A percentile compares a stretch with the other conserved stretches of the same genome.
These are phyloP conservation scores for Timandra comae DNA, from an alignment of 2,888 invertebrate genomes.

Conservation along the genomic window DNA sequence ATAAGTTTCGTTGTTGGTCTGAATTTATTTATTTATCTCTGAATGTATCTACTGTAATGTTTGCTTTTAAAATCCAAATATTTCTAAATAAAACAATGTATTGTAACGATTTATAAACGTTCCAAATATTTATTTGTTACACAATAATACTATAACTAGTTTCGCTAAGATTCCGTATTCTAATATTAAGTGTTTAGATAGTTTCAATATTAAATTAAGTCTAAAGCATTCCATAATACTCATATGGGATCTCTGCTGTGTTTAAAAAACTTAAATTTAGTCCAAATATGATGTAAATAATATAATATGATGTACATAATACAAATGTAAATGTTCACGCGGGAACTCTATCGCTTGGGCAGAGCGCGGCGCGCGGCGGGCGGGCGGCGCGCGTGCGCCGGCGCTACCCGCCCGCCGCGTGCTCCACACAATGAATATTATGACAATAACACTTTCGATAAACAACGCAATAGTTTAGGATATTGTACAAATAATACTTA, in stretches of 20 bases:
- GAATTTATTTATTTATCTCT: too few relatives aligned
- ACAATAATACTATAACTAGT: conserved; percentile 30
- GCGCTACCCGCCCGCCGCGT: neutral
- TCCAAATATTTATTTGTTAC: conserved; percentile 29
- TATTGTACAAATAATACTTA: too few relatives aligned
- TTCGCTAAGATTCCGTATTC: conserved; percentile 39
- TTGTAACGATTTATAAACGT: too few relatives aligned
- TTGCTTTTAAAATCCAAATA: too few relatives aligned
- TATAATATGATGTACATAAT: conserved; percentile 37
- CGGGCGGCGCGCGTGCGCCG: conserved; percentile 4
- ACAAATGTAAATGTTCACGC: conserved; percentile 50
- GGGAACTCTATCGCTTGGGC: conserved; percentile 32
- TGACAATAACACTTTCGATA: conserved; percentile 52
- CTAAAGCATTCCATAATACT: conserved; percentile 71
- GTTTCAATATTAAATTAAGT: conserved; percentile 66
- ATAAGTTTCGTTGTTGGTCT: too few relatives aligned
- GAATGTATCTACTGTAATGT: too few relatives aligned
- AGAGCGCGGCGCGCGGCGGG: conserved; percentile 4
- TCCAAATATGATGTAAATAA: conserved; percentile 60
- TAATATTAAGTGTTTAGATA: conserved; percentile 56
- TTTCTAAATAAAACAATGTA: conserved; percentile 11
- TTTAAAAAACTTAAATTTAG: conserved; percentile 66
- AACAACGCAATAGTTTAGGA: too few relatives aligned
- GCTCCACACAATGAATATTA: conserved; percentile 41
- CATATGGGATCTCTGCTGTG: conserved; percentile 73